These are phyloP conservation scores for Mastomys natalensis DNA, from an alignment of 2,113 vertebrate genomes.

Conservation along the genomic window DNA sequence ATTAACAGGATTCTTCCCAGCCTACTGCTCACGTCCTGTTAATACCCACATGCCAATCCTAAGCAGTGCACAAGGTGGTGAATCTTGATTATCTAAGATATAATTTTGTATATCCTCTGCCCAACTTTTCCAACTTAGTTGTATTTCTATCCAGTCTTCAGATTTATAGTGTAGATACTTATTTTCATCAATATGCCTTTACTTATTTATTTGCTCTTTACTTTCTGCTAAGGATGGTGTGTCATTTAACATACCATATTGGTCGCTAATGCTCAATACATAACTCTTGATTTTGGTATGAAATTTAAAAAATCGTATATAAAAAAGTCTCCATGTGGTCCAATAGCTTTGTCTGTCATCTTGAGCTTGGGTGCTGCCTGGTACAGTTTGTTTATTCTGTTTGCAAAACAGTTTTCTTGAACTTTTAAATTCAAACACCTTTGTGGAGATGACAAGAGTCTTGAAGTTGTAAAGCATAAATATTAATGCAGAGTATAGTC, in stretches of 20 bases:
- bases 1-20: background rate
- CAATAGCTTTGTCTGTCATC: background rate
- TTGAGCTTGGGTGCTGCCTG: conserved; percentile 31
- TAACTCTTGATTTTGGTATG: conserved; percentile 33
- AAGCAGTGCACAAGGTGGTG: background rate
- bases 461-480: background rate
- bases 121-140: conserved; percentile 47
- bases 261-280: background rate
- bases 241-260: background rate
- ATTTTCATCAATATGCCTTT: background rate
- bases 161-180: background rate
- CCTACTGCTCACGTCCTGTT: background rate
- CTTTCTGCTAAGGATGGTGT: fast-evolving
- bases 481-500: background rate
- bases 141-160: background rate
- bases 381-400: background rate
- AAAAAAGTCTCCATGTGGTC: conserved; percentile 53
- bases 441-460: background rate
- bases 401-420: conserved; percentile 9
- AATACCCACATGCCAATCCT: background rate
- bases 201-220: background rate
- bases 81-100: background rate
- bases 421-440: conserved; percentile 48
- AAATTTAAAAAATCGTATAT: conserved; percentile 72
- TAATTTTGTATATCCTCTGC: background rate